Percentiles rank a stretch among this genome's conserved stretches.
These are phyloP conservation scores for Dipus sagitta DNA, from an alignment of 2,797 vertebrate species.

Conservation along the genomic window DNA sequence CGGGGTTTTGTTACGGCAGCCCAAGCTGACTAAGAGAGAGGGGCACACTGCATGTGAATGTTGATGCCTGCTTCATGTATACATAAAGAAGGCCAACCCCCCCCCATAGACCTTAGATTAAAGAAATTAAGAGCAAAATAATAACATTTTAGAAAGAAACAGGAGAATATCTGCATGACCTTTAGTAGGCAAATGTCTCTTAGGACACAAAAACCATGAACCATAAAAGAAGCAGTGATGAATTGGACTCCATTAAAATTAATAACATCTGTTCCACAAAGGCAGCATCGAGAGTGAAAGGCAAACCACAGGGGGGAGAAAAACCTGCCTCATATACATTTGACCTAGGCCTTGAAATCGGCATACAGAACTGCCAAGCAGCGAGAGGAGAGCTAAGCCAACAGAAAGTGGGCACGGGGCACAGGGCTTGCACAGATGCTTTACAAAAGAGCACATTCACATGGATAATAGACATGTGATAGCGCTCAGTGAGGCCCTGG, in stretches of 20 bases:
- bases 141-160: background rate
- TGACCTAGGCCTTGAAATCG: background rate
- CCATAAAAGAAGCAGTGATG: background rate
- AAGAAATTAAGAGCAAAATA: slow-evolving; percentile 13
- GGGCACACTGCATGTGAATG: background rate
- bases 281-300: background rate
- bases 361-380: background rate
- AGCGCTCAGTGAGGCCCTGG: background rate
- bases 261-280: slow-evolving; percentile 6
- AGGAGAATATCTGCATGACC: slow-evolving; percentile 23
- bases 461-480: too few relatives aligned
- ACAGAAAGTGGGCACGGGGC: background rate
- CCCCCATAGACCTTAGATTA: background rate
- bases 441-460: background rate
- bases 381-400: background rate
- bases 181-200: slow-evolving; percentile 3
- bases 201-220: background rate
- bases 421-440: background rate
- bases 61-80: background rate
- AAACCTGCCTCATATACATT: rapidly evolving
- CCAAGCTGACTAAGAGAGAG: background rate
- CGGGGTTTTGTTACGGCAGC: background rate
- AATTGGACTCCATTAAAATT: background rate
- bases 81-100: background rate
- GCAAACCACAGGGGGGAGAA: background rate